Conservation (phyloP, 2,797 vertebrate species). For the Sparus aurata region DNA sequence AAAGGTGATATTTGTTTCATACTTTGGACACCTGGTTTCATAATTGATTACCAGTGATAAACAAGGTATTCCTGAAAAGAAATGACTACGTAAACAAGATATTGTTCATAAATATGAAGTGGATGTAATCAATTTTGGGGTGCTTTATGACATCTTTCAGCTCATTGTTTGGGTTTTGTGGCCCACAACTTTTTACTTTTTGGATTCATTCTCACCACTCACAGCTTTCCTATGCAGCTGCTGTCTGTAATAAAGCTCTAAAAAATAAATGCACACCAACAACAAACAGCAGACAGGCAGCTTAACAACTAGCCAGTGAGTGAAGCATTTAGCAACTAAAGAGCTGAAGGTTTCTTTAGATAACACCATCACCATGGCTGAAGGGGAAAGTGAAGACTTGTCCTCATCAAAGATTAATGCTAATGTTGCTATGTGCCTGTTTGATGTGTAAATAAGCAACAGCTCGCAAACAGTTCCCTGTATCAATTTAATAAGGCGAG, state of each 20-base stretch:
- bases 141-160: neutral
- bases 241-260: neutral
- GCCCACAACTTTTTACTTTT: neutral
- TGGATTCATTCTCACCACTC: neutral
- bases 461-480: neutral
- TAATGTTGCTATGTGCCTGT: neutral
- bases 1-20: constrained; percentile 24
- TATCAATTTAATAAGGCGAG: neutral
- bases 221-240: neutral
- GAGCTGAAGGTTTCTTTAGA: neutral
- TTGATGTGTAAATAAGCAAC: neutral
- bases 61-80: constrained; percentile 18
- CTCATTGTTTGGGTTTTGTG: neutral
- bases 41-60: constrained; percentile 23
- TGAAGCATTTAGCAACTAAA: neutral
- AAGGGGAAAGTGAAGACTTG: neutral
- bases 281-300: neutral
- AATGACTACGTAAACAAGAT: neutral
- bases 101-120: constrained; percentile 16
- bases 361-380: neutral
- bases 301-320: neutral
- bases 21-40: constrained; percentile 28
- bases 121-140: neutral
- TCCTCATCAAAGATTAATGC: neutral
- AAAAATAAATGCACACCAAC: neutral